Percentiles rank a stretch among this genome's conserved stretches.
Evolutionary conservation across 2,888 invertebrate genomes (phyloP).

Genomic region (Noctua pronuba): DNA sequence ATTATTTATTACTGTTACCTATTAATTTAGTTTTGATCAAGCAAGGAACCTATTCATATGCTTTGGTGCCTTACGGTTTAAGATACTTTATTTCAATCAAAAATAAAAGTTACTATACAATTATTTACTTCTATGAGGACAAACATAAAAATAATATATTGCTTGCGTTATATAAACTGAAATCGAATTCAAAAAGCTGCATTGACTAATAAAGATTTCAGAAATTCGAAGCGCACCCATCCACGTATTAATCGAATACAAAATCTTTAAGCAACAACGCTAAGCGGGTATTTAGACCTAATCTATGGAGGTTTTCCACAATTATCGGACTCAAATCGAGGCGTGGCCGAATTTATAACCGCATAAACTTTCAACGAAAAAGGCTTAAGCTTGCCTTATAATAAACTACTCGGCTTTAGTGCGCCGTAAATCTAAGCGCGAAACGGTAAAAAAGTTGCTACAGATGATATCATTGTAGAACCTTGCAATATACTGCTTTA

Average conservation of each 20-base stretch:
- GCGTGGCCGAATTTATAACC: constrained; percentile 79
- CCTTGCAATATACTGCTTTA: constrained; percentile 51
- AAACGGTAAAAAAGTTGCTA: constrained; percentile 64
- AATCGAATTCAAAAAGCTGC: constrained; percentile 1
- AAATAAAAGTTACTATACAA: not conserved
- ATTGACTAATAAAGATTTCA: constrained; percentile 44
- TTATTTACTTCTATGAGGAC: not conserved
- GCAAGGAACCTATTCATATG: not conserved
- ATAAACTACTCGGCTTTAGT: constrained; percentile 69
- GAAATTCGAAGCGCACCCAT: constrained; percentile 20
- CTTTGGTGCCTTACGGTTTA: not conserved
- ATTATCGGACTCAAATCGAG: constrained; percentile 77
- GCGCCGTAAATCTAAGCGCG: constrained; percentile 67
- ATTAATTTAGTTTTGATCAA: not conserved
- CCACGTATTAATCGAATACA: constrained; percentile 50
- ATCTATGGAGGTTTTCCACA: constrained; percentile 76
- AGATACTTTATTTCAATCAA: not conserved
- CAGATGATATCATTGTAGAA: constrained; percentile 62
- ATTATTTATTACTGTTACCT: too few species aligned
- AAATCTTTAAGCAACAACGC: constrained; percentile 54
- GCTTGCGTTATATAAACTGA: not conserved
- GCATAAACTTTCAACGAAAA: constrained; percentile 77
- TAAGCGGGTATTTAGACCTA: constrained; percentile 72
- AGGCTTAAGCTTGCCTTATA: constrained; percentile 67
- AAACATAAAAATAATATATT: not conserved